Conservation (phyloP, 2,888 invertebrate genomes). For the Piscicola geometra region DNA sequence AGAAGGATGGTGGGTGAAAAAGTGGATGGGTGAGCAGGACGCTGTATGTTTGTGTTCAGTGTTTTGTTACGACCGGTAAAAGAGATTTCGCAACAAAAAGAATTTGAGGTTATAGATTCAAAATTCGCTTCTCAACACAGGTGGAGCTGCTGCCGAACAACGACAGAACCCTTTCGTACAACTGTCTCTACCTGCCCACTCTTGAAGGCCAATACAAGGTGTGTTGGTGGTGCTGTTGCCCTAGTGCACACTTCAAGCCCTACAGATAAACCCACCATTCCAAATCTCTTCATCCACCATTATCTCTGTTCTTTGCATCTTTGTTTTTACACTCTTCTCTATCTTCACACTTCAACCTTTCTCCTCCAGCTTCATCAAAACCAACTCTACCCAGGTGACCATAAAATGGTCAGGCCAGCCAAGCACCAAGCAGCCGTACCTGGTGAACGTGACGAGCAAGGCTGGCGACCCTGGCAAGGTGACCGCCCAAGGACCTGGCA, state of each 20-base stretch:
- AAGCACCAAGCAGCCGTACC: conserved; percentile 76
- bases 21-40: too few relatives aligned
- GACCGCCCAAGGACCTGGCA: conserved; percentile 73
- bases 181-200: conserved; percentile 72
- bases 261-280: too few relatives aligned
- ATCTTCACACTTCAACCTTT: too few relatives aligned
- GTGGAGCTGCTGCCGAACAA: conserved; percentile 70
- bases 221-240: too few relatives aligned
- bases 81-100: background rate
- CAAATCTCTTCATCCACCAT: too few relatives aligned
- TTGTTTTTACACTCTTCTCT: too few relatives aligned
- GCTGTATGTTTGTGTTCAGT: too few relatives aligned
- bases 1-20: too few relatives aligned
- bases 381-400: conserved; percentile 58
- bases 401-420: conserved; percentile 72
- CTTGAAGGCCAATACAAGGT: conserved; percentile 68
- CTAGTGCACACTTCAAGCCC: too few relatives aligned
- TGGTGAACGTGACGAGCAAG: conserved; percentile 69
- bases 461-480: conserved; percentile 75
- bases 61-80: too few relatives aligned
- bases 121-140: background rate
- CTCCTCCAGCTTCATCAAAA: background rate
- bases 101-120: background rate
- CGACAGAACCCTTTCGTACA: conserved; percentile 75
- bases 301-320: too few relatives aligned